Percentiles rank a stretch among this genome's conserved stretches.
These are phyloP conservation scores for Halcyon chelicuti DNA, from an alignment of 2,797 vertebrate genomes.

Conservation along the genomic window DNA sequence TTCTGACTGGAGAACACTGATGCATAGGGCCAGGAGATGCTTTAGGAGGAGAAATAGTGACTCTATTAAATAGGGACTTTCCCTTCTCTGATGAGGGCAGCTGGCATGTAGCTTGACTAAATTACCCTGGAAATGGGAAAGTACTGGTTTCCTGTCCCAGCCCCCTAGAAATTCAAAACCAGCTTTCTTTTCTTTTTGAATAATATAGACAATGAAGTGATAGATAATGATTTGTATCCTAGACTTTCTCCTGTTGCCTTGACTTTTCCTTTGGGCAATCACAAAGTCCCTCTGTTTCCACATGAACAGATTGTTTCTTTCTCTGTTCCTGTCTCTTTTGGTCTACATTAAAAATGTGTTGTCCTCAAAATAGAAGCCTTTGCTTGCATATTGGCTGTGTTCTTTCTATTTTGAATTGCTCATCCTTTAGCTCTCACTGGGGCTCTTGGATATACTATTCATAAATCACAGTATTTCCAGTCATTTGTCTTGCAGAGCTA, in stretches of 20 bases:
- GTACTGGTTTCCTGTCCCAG: background rate
- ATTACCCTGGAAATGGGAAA: slow-evolving; percentile 17
- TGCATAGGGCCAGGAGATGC: background rate
- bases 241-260: background rate
- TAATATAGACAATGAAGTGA: background rate
- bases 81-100: background rate
- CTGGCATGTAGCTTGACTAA: background rate
- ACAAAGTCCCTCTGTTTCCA: slow-evolving; percentile 30
- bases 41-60: background rate
- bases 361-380: slow-evolving; percentile 28
- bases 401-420: background rate
- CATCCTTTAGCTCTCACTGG: background rate
- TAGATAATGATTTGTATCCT: slow-evolving; percentile 2
- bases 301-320: slow-evolving; percentile 18
- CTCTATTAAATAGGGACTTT: background rate
- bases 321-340: background rate
- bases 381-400: background rate
- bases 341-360: background rate
- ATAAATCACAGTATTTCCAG: slow-evolving; percentile 8
- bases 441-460: background rate
- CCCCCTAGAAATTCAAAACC: background rate
- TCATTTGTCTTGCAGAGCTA: slow-evolving; percentile 19
- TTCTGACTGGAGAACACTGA: background rate
- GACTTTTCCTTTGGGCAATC: background rate
- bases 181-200: background rate